These are phyloP conservation scores for Endomychus coccineus DNA, from an alignment of 2,888 invertebrate genomes.

Conservation along the genomic window DNA sequence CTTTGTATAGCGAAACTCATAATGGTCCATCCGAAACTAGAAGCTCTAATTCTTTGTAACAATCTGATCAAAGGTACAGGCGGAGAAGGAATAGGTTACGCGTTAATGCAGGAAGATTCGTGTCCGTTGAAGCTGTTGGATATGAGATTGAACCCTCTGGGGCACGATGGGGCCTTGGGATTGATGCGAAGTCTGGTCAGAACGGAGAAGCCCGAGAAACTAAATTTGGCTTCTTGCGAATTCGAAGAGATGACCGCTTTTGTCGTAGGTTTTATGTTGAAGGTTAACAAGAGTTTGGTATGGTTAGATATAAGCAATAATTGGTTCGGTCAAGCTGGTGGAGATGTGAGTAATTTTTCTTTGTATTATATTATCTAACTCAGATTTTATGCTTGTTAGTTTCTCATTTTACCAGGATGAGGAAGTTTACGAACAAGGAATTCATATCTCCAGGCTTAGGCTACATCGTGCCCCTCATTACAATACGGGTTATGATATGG, in stretches of 20 bases:
- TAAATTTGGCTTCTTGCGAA: slow-evolving; percentile 51
- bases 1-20: slow-evolving; percentile 53
- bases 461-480: too few relatives aligned
- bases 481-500: too few relatives aligned
- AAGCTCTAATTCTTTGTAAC: slow-evolving; percentile 30
- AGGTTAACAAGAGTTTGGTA: slow-evolving; percentile 48
- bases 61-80: slow-evolving; percentile 26
- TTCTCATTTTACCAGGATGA: too few relatives aligned
- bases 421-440: too few relatives aligned
- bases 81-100: slow-evolving; percentile 38
- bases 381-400: too few relatives aligned
- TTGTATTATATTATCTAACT: neutral
- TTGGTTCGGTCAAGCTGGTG: slow-evolving; percentile 52
- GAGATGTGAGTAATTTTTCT: slow-evolving; percentile 29
- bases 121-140: slow-evolving; percentile 41
- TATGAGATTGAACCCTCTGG: slow-evolving; percentile 56
- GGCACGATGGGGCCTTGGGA: slow-evolving; percentile 51
- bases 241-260: slow-evolving; percentile 49
- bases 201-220: slow-evolving; percentile 48
- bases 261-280: slow-evolving; percentile 49
- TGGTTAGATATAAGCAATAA: slow-evolving; percentile 53
- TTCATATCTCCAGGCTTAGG: too few relatives aligned
- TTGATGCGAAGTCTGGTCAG: slow-evolving; percentile 53
- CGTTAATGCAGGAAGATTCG: slow-evolving; percentile 29
- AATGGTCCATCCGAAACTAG: slow-evolving; percentile 50